These are phyloP conservation scores for Gymnothorax reevesii DNA, from an alignment of 2,797 vertebrate species.

Conservation along the genomic window DNA sequence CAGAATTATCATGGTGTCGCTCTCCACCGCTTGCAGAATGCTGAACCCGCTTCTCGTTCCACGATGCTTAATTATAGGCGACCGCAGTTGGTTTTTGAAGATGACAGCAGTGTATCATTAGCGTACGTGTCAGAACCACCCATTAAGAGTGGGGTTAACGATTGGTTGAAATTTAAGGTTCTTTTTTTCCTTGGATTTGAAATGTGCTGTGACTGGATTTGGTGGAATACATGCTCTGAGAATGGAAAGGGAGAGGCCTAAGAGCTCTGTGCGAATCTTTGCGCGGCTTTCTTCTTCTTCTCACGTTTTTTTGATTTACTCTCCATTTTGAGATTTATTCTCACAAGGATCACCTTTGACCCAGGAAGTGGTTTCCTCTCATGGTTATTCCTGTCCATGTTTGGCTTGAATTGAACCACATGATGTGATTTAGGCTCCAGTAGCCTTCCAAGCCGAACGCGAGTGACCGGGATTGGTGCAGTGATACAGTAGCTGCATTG, in stretches of 20 bases:
- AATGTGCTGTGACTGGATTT: background rate
- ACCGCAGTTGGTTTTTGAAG: background rate
- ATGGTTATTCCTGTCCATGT: conserved; percentile 37
- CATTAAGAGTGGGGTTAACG: background rate
- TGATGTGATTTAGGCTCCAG: conserved; percentile 67
- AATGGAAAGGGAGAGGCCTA: conserved; percentile 33
- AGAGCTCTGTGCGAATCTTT: conserved; percentile 31
- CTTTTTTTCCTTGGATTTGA: background rate
- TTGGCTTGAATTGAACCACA: conserved; percentile 59
- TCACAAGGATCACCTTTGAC: conserved; percentile 51
- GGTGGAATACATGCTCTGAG: conserved; percentile 29
- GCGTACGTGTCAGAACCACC: background rate
- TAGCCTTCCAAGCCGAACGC: conserved; percentile 55
- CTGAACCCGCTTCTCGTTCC: background rate
- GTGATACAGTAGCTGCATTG: conserved; percentile 74
- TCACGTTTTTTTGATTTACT: conserved; percentile 36
- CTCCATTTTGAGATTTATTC: background rate
- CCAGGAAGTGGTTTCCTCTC: conserved; percentile 41
- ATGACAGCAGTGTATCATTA: background rate
- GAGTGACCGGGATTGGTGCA: conserved; percentile 64
- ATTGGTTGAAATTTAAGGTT: background rate
- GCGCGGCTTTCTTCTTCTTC: background rate
- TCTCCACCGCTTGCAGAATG: background rate
- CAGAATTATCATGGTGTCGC: background rate
- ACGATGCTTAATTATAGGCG: background rate